phyloP scores from a whole-genome alignment of 2,797 vertebrate species.

The Neosilurus hyrtlii region DNA sequence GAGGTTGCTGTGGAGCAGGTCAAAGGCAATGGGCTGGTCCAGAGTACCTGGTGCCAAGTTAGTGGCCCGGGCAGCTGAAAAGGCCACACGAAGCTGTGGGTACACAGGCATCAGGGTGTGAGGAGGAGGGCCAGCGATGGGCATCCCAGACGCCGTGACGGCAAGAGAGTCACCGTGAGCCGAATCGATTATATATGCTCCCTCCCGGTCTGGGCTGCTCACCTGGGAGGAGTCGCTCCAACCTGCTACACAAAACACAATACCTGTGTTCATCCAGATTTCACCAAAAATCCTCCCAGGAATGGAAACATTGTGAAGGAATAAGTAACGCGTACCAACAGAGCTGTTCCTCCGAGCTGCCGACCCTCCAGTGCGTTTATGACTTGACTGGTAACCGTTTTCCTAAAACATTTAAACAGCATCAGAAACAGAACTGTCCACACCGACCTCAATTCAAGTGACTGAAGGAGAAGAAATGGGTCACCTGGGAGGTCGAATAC shows the following conservation, averaged over 20 bases:
- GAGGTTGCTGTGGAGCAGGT: slow-evolving; percentile 89
- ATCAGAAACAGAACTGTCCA: neutral
- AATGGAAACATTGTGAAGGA: neutral
- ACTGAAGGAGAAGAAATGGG: slow-evolving; percentile 2
- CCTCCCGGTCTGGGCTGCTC: slow-evolving; percentile 88
- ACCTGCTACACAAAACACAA: slow-evolving; percentile 63
- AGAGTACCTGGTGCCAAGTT: slow-evolving; percentile 94
- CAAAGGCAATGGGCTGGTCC: slow-evolving; percentile 94
- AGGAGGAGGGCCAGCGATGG: slow-evolving; percentile 75
- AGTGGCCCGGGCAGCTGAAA: slow-evolving; percentile 90
- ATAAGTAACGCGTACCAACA: slow-evolving; percentile 74
- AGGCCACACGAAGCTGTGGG: slow-evolving; percentile 91
- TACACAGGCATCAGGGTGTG: slow-evolving; percentile 82
- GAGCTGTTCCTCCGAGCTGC: slow-evolving; percentile 75
- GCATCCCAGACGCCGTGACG: slow-evolving; percentile 80
- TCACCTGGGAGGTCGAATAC: slow-evolving; percentile 78
- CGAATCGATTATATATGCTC: slow-evolving; percentile 81
- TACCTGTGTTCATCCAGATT: neutral
- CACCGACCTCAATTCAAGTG: neutral
- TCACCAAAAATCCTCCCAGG: neutral
- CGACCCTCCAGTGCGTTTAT: slow-evolving; percentile 75
- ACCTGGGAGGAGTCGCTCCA: slow-evolving; percentile 94
- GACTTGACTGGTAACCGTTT: slow-evolving; percentile 79
- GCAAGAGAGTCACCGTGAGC: slow-evolving; percentile 87
- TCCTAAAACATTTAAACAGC: slow-evolving; percentile 69